Evolutionary conservation across 1,140 invertebrate genomes (phyloP).

Genomic region (Melipona quadrifasciata): DNA sequence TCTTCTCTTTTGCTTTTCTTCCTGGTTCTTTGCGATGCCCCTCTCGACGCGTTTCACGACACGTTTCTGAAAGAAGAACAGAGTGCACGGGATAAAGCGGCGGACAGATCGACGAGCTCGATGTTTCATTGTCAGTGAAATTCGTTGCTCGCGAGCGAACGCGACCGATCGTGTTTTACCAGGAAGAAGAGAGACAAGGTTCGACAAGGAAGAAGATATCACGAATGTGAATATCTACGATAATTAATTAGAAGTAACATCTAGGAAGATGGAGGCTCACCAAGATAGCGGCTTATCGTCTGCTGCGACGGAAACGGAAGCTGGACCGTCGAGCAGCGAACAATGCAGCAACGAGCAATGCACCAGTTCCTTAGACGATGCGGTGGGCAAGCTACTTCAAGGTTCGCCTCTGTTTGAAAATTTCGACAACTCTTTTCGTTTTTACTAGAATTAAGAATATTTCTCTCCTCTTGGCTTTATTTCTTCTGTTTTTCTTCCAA

Average conservation of each 20-base stretch:
- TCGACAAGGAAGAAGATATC: neutral
- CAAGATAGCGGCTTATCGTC: slow-evolving; percentile 51
- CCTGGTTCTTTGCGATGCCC: slow-evolving; percentile 33
- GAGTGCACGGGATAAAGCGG: slow-evolving; percentile 20
- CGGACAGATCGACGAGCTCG: neutral
- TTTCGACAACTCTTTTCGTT: neutral
- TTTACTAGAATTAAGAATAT: no score
- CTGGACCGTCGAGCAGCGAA: slow-evolving; percentile 69
- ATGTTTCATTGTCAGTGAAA: slow-evolving; percentile 8
- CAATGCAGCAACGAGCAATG: slow-evolving; percentile 63
- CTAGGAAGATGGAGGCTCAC: slow-evolving; percentile 4
- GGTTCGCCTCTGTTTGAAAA: slow-evolving; percentile 62
- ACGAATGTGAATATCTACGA: slow-evolving; percentile 32
- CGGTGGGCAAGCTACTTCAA: slow-evolving; percentile 79
- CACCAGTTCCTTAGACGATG: slow-evolving; percentile 76
- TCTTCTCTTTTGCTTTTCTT: neutral
- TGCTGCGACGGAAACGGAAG: slow-evolving; percentile 65
- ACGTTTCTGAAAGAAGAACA: slow-evolving; percentile 1
- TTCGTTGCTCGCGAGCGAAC: neutral
- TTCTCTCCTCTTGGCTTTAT: neutral
- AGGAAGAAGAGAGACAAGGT: neutral
- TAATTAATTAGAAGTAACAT: neutral
- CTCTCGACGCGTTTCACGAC: slow-evolving; percentile 6
- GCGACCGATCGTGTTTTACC: neutral
- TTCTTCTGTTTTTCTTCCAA: neutral